Evolutionary conservation across 1,140 invertebrate species (phyloP).

Genomic region (Drosophila sp.): DNA sequence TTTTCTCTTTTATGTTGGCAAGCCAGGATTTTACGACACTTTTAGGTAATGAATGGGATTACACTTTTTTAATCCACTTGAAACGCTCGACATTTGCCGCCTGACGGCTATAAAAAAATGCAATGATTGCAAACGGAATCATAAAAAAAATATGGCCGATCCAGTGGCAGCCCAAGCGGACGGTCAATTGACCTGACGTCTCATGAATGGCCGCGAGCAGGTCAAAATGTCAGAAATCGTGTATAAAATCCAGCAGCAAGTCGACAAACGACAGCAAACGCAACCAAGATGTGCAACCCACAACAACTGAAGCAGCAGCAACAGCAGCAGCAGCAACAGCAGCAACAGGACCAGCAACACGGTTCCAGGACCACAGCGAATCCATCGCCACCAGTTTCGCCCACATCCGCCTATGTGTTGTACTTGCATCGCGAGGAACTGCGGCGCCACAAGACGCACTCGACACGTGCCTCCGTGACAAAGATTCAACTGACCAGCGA

Average conservation of each 20-base stretch:
- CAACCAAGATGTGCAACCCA: constrained; percentile 61
- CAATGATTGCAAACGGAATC: constrained; percentile 24
- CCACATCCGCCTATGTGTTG: constrained; percentile 62
- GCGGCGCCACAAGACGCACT: constrained; percentile 47
- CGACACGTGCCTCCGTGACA: constrained; percentile 45
- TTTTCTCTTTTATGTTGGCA: constrained; percentile 19
- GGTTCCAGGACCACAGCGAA: background rate
- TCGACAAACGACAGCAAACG: constrained; percentile 48
- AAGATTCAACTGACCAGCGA: constrained; percentile 71
- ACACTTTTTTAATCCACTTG: constrained; percentile 71
- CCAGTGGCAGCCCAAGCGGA: background rate
- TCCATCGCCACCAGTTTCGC: constrained; percentile 16
- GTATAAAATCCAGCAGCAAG: constrained; percentile 53
- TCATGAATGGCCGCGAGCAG: constrained; percentile 69
- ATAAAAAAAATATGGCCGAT: constrained; percentile 29
- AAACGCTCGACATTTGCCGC: background rate
- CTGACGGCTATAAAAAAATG: constrained; percentile 50
- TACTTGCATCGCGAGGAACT: constrained; percentile 69
- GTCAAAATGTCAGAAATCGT: constrained; percentile 43
- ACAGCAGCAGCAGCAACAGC: background rate
- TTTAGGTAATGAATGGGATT: constrained; percentile 81
- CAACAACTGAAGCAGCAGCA: constrained; percentile 22
- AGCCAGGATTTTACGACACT: constrained; percentile 54
- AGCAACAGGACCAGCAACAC: background rate
- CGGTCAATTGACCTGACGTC: constrained; percentile 52